Percentiles rank a stretch among this genome's conserved stretches.
Conservation (phyloP, 2,797 vertebrate species). For the Pangasius mekongensis region DNA sequence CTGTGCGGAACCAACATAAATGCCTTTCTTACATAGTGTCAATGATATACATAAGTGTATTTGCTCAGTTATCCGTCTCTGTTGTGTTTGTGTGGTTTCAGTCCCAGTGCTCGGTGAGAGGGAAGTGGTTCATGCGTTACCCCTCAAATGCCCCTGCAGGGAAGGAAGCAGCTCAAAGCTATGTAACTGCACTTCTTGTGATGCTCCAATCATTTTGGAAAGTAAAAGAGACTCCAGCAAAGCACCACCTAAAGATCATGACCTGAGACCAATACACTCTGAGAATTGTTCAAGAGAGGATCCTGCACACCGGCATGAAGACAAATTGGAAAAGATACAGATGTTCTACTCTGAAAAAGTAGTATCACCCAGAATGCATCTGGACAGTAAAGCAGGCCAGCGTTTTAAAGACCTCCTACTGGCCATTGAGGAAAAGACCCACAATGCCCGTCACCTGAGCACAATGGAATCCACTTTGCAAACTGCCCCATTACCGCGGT, state of each 20-base stretch:
- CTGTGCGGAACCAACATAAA: background rate
- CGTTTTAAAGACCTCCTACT: slow-evolving; percentile 68
- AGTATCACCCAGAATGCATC: slow-evolving; percentile 68
- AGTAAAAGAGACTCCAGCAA: slow-evolving; percentile 65
- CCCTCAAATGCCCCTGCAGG: slow-evolving; percentile 71
- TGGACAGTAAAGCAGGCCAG: slow-evolving; percentile 65
- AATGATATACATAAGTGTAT: background rate
- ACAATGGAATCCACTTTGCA: slow-evolving; percentile 61
- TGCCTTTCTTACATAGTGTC: background rate
- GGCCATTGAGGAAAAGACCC: slow-evolving; percentile 62
- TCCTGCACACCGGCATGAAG: slow-evolving; percentile 54
- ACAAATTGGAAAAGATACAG: slow-evolving; percentile 70
- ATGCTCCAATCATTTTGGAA: slow-evolving; percentile 67
- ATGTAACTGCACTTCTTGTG: slow-evolving; percentile 72
- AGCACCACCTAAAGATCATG: slow-evolving; percentile 57
- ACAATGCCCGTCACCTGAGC: slow-evolving; percentile 58
- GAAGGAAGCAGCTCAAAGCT: slow-evolving; percentile 61
- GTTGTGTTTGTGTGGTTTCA: slow-evolving; percentile 63
- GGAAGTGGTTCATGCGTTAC: slow-evolving; percentile 69
- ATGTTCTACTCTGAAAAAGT: slow-evolving; percentile 67
- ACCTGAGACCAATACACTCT: slow-evolving; percentile 64
- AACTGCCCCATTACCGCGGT: slow-evolving; percentile 70
- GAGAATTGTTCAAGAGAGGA: slow-evolving; percentile 62
- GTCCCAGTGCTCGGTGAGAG: slow-evolving; percentile 78
- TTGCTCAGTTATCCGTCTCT: background rate